These are phyloP conservation scores for Pectinophora gossypiella DNA, from an alignment of 1,140 invertebrate genomes.

Conservation along the genomic window DNA sequence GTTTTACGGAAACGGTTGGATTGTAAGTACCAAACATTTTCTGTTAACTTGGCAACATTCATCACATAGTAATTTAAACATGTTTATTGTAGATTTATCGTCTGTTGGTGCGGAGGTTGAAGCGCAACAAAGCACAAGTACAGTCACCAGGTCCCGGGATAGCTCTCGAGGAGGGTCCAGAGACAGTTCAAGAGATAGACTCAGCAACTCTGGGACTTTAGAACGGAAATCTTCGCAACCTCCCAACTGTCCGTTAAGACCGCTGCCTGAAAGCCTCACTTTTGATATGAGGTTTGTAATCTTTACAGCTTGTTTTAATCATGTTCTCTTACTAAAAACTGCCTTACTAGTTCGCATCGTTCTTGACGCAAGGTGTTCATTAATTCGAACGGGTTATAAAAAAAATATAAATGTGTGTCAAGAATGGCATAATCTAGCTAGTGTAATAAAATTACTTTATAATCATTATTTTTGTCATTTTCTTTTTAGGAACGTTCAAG, in stretches of 20 bases:
- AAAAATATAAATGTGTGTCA: too few relatives aligned
- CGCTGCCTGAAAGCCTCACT: constrained; percentile 89
- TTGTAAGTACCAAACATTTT: constrained; percentile 80
- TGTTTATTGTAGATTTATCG: constrained; percentile 80
- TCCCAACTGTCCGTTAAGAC: constrained; percentile 75
- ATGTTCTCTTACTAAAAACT: too few relatives aligned
- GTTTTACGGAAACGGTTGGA: constrained; percentile 91
- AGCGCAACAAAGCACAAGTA: constrained; percentile 64
- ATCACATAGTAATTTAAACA: neutral
- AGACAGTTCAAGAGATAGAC: constrained; percentile 65
- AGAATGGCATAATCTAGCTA: too few relatives aligned
- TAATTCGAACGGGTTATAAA: too few relatives aligned
- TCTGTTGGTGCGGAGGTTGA: constrained; percentile 81
- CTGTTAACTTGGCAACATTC: neutral
- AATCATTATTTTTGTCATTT: constrained; percentile 22
- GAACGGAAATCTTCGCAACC: constrained; percentile 59
- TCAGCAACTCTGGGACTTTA: constrained; percentile 65
- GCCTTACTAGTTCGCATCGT: too few relatives aligned
- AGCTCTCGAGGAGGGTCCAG: constrained; percentile 68
- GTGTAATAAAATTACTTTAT: too few relatives aligned
- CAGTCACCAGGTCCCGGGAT: constrained; percentile 51
- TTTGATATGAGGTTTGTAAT: constrained; percentile 89
- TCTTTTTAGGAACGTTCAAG: constrained; percentile 90
- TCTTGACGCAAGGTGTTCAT: too few relatives aligned
- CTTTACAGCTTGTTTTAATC: too few relatives aligned